Evolutionary conservation across 2,888 invertebrate genomes (phyloP), one percentile per base, ranked within the genome.

Genomic region (Scaptomyza caliginosa): DNA sequence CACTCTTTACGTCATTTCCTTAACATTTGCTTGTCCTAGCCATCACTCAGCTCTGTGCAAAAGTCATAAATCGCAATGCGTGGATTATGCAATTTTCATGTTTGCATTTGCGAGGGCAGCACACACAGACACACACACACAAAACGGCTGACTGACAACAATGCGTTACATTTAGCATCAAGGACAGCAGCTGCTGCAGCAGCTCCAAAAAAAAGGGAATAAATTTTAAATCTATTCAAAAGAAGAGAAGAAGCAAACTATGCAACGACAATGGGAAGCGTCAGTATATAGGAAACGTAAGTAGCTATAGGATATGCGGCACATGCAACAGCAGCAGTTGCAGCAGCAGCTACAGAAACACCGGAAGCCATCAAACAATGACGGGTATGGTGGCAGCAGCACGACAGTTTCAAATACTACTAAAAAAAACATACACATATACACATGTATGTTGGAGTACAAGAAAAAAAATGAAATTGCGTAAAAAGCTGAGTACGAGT

Each of bases 41-140:
- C 84, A 86, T 86, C 84, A 86, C 63, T 85, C 88, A 85, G 60
- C 58, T 58, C 67, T 56, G 57, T 59, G 74, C 79, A 70, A 77
- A 81, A 89, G 88, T 86, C 88, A 88, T 89, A 88, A 88, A 88
- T 88, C 87, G 88, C 72, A 85, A 81, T 78, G 88, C 88, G 82
- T 84, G 79, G 80, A 86, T 87, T 86, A 88, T 83, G 85, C 78
- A 88, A 86, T 88, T 88, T 86, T 85, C 82, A 89, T 88, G 82
- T 88, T 80, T 73, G 67, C 85, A 73, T 81, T 80, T 66, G 69
- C 70, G 54, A 75, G 49, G 23, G 46, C 58, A 49, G 36, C 60
- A 43, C 65, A 62, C 58, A 76, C n/a, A 30, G n/a, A 30, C 30
- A n/a, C 28, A n/a, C n/a, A 30, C 21, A 21, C 34, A 34, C 34